Percentiles rank a stretch among this genome's conserved stretches.
phyloP scores from a whole-genome alignment of 2,888 invertebrate species.

The Drosophila formosana region DNA sequence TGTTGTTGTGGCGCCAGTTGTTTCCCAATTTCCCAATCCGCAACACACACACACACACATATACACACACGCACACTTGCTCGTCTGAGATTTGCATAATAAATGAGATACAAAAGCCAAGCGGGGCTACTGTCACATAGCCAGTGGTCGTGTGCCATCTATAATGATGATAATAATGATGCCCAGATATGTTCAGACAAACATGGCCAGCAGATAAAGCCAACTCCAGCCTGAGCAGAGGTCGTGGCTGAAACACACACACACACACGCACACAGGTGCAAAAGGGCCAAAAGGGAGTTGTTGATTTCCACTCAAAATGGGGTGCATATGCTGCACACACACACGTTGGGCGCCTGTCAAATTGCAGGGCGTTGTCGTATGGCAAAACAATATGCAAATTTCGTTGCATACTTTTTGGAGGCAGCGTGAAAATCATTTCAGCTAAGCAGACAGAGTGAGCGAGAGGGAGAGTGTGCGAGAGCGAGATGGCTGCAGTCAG shows the following conservation, averaged over 20 bases:
- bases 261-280: slow-evolving; percentile 48
- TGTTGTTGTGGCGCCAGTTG: slow-evolving; percentile 36
- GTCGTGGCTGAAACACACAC: background rate
- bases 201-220: slow-evolving; percentile 40
- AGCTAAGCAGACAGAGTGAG: slow-evolving; percentile 63
- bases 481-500: slow-evolving; percentile 16
- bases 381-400: slow-evolving; percentile 77
- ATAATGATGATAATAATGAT: slow-evolving; percentile 77
- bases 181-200: slow-evolving; percentile 61
- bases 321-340: slow-evolving; percentile 50
- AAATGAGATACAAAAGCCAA: slow-evolving; percentile 79
- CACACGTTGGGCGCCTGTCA: slow-evolving; percentile 3
- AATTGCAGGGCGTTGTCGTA: slow-evolving; percentile 19
- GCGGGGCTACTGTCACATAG: slow-evolving; percentile 76
- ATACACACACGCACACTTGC: background rate
- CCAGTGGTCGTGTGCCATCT: slow-evolving; percentile 73
- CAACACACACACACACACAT: background rate
- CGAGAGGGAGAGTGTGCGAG: background rate
- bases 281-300: slow-evolving; percentile 49
- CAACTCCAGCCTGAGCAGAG: slow-evolving; percentile 10
- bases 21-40: slow-evolving; percentile 19
- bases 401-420: slow-evolving; percentile 77
- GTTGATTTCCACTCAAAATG: slow-evolving; percentile 51
- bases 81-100: slow-evolving; percentile 72
- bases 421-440: slow-evolving; percentile 80